phyloP scores from a whole-genome alignment of 2,888 invertebrate genomes.

The Folsomia candida region DNA sequence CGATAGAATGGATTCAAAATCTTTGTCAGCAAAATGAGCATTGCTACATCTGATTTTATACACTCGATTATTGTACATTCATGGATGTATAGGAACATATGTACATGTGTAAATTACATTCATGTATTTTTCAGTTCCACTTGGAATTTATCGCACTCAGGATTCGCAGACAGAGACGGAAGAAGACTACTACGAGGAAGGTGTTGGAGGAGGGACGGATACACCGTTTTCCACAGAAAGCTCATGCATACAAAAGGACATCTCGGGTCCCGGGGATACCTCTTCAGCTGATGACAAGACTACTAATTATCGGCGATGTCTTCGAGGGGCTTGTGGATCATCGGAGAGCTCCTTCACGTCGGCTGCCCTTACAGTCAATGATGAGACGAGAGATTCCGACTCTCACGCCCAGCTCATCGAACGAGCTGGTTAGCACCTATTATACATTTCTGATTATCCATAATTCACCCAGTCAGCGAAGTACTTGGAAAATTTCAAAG shows the following conservation, averaged over 20 bases:
- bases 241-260: conserved; percentile 30
- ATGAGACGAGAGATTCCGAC: conserved; percentile 71
- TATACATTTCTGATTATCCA: too few relatives aligned
- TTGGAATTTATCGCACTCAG: conserved; percentile 60
- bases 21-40: too few relatives aligned
- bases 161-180: conserved; percentile 61
- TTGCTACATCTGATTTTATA: too few relatives aligned
- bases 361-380: conserved; percentile 46
- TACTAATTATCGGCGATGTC: conserved; percentile 35
- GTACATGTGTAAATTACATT: too few relatives aligned
- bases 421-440: too few relatives aligned
- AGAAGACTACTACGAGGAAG: conserved; percentile 46
- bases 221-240: conserved; percentile 44
- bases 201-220: conserved; percentile 23
- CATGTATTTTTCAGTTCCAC: too few relatives aligned
- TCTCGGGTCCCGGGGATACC: conserved; percentile 30
- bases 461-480: too few relatives aligned
- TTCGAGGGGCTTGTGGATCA: conserved; percentile 47
- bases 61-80: too few relatives aligned
- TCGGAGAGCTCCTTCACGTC: conserved; percentile 46
- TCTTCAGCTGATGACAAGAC: conserved; percentile 23
- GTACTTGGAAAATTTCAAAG: too few relatives aligned
- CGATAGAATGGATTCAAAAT: too few relatives aligned
- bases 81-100: too few relatives aligned
- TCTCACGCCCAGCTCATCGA: conserved; percentile 90